Conservation (phyloP, 2,113 vertebrate species). For the Malaclemys terrapin region DNA sequence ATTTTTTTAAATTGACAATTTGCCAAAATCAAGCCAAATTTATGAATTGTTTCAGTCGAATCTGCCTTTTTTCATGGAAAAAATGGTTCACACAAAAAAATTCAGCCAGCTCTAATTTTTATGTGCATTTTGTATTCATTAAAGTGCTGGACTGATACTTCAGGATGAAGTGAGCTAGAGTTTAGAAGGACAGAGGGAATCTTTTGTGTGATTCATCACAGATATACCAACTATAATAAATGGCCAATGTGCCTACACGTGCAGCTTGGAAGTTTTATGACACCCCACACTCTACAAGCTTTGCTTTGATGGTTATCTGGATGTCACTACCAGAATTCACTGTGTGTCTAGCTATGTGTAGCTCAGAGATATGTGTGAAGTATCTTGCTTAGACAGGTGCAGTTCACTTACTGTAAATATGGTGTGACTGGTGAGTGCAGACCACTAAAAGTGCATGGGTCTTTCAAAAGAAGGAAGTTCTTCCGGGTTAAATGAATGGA, state of each 20-base stretch:
- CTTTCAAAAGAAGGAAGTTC: neutral
- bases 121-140: neutral
- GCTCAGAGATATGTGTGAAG: accelerated
- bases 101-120: neutral
- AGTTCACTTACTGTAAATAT: accelerated
- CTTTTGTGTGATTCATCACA: accelerated
- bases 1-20: neutral
- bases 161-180: accelerated
- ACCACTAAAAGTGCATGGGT: neutral
- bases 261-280: neutral
- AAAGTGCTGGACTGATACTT: accelerated
- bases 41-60: neutral
- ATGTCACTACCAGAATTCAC: neutral
- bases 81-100: neutral
- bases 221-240: neutral
- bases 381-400: accelerated
- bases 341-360: neutral
- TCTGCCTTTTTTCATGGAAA: neutral
- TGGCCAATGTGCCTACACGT: neutral
- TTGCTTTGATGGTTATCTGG: neutral
- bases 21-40: neutral
- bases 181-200: accelerated
- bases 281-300: neutral
- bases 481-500: neutral
- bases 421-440: neutral